phyloP scores from a whole-genome alignment of 2,797 vertebrate species.

The Pogoniulus pusillus region DNA sequence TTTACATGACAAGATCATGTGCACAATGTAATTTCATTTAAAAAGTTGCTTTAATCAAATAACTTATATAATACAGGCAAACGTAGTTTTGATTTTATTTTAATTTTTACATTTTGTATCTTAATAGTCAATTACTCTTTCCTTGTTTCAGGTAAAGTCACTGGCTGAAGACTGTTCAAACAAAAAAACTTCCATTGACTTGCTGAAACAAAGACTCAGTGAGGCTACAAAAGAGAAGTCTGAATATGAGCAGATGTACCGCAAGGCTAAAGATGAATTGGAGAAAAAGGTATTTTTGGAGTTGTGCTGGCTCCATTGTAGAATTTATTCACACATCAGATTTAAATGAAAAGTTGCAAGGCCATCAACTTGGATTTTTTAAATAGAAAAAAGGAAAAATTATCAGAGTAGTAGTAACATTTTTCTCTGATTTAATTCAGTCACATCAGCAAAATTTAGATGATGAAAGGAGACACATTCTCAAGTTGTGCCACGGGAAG shows the following conservation, averaged over 20 bases:
- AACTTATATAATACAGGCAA: background rate
- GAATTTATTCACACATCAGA: background rate
- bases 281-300: slow-evolving; percentile 85
- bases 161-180: slow-evolving; percentile 87
- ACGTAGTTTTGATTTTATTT: background rate
- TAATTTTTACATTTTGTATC: background rate
- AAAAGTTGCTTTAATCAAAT: background rate
- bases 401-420: background rate
- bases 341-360: background rate
- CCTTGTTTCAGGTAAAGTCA: slow-evolving; percentile 80
- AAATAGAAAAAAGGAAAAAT: background rate
- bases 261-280: slow-evolving; percentile 84
- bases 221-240: slow-evolving; percentile 84
- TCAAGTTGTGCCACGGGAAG: too few relatives aligned
- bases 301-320: background rate
- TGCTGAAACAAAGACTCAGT: slow-evolving; percentile 86
- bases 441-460: background rate
- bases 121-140: background rate
- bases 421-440: background rate
- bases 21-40: background rate
- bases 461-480: too few relatives aligned
- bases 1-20: background rate
- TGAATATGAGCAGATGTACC: slow-evolving; percentile 82
- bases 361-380: background rate
- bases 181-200: slow-evolving; percentile 86